Conservation (phyloP, 2,113 vertebrate genomes). For the Thermophis baileyi region DNA sequence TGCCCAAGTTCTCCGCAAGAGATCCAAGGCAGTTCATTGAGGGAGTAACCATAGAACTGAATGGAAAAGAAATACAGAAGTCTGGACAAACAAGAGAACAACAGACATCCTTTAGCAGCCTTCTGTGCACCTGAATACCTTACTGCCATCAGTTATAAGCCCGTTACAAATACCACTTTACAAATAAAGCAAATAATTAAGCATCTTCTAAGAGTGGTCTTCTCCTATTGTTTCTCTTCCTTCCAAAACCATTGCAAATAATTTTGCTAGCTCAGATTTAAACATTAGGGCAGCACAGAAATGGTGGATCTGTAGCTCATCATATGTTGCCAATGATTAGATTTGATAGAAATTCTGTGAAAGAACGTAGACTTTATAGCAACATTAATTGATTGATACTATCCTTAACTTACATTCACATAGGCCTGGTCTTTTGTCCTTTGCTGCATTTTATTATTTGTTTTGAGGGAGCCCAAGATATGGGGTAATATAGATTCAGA, state of each 20-base stretch:
- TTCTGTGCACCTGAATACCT: not conserved
- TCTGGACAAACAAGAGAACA: not conserved
- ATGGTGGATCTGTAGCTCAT: not conserved
- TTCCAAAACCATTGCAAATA: not conserved
- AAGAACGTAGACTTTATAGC: not conserved
- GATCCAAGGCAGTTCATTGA: not conserved
- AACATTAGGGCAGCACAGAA: not conserved
- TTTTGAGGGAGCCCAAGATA: not conserved
- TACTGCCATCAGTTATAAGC: not conserved
- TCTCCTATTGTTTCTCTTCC: not conserved
- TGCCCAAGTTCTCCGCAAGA: not conserved
- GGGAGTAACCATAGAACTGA: not conserved
- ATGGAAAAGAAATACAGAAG: not conserved
- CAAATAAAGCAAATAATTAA: not conserved
- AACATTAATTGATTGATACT: not conserved
- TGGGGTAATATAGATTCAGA: not conserved
- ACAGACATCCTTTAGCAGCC: not conserved
- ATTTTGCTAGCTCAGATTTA: not conserved
- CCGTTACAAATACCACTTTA: not conserved
- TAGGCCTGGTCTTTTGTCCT: not conserved
- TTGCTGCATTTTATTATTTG: not conserved
- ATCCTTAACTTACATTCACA: not conserved
- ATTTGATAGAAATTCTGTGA: not conserved
- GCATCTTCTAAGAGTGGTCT: not conserved
- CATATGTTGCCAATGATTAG: not conserved